Evolutionary conservation across 2,113 vertebrate genomes (phyloP), one percentile per base, ranked within the genome.

Genomic region (Morphnarchus princeps): DNA sequence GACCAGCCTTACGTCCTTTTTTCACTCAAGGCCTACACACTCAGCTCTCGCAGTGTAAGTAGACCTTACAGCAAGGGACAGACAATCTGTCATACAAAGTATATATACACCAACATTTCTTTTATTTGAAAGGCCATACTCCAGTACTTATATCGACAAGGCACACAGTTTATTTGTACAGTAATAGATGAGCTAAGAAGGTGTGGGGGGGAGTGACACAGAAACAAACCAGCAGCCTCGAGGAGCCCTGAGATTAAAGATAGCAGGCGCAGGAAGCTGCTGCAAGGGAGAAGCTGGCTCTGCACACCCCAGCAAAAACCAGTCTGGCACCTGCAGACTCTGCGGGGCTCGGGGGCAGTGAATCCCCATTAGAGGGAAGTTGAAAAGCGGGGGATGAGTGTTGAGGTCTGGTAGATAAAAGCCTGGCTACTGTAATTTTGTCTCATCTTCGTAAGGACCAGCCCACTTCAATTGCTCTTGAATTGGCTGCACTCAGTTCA

Each of bases 181-280:
- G 82, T 47, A 86, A 88, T 11, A 66, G 63, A 86, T 54, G 70
- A 82, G 58, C 31, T 58, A 49, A 61, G 73, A 34, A 62, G 32
- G 8, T 3, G 8, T 16, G 29, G 26, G 13, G 7, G 50, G 40
- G 13, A 18, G 34, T 55, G 66, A 54, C 70, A 59, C 26, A 89
- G 61, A 87, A 88, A 63, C 55, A 76, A 85, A 42, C 54, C 69
- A 81, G 69, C 36, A 63, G 58, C 82, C 62, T 49, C 5, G 1
- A 71, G 82, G 62, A 92, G 62, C 82, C 71, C 63, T 32, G 32
- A 90, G 76, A 59, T 81, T 43, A 86, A 77, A 87, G 73, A n/a
- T 15, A 4, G 12, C 1, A 1, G 1, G 2, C 0, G 0, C 1
- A 0, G 62, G 42, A 74, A 61, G 67, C 74, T 89, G 66, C 74